phyloP scores from a whole-genome alignment of 92 coral and sea anemone genomes.

The Paramuricea clavata region DNA sequence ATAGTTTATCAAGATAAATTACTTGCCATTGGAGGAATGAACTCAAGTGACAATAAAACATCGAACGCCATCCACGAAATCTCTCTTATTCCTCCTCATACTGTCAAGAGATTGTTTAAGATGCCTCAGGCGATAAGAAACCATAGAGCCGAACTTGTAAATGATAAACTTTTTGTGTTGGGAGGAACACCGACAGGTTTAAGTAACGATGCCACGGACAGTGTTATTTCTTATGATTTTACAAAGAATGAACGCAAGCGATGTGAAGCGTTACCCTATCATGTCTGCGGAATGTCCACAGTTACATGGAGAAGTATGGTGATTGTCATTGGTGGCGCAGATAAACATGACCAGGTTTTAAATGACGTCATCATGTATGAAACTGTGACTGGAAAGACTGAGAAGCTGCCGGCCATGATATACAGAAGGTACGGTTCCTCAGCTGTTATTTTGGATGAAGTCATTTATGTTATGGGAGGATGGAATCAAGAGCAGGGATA shows the following conservation, averaged over 20 bases:
- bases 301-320: slow-evolving; percentile 5
- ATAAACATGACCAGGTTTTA: slow-evolving; percentile 2
- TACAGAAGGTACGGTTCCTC: slow-evolving; percentile 85
- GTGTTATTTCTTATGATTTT: slow-evolving; percentile 18
- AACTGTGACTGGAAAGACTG: slow-evolving; percentile 83
- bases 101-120: background rate
- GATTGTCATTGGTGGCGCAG: slow-evolving; percentile 25
- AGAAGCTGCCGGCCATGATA: slow-evolving; percentile 76
- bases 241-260: background rate
- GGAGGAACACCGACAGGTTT: slow-evolving; percentile 4
- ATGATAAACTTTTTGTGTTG: slow-evolving; percentile 17
- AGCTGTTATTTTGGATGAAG: slow-evolving; percentile 70
- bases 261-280: slow-evolving; percentile 12
- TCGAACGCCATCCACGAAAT: background rate
- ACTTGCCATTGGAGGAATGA: slow-evolving; percentile 21
- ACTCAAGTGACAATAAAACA: background rate
- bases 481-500: slow-evolving; percentile 80
- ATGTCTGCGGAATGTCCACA: slow-evolving; percentile 31
- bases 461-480: slow-evolving; percentile 84
- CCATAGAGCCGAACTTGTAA: slow-evolving; percentile 19
- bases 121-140: slow-evolving; percentile 1
- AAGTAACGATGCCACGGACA: background rate
- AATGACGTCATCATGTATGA: slow-evolving; percentile 40
- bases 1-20: background rate
- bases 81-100: background rate